phyloP scores from a whole-genome alignment of 2,113 vertebrate genomes.

The Glaucomys volans region DNA sequence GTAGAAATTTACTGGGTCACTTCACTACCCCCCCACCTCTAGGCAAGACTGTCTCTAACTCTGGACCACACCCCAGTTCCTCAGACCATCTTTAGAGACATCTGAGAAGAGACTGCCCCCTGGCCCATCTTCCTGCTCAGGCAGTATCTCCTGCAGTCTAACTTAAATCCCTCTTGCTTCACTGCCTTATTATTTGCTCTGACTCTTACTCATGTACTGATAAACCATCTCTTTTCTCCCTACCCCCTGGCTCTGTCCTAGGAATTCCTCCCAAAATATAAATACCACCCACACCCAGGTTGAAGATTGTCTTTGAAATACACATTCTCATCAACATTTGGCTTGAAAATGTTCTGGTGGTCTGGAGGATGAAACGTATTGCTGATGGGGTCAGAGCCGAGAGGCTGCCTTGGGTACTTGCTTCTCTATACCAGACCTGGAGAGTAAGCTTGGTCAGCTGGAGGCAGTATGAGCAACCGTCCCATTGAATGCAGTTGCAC shows the following conservation, averaged over 20 bases:
- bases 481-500: neutral
- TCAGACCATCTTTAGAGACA: neutral
- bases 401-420: no score
- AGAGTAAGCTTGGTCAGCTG: no score
- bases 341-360: neutral
- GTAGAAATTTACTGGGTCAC: neutral
- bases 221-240: neutral
- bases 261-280: neutral
- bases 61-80: neutral
- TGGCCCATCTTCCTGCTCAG: neutral
- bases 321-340: neutral
- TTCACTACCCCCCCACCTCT: neutral
- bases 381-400: neutral
- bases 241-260: neutral
- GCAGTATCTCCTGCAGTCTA: neutral
- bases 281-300: neutral
- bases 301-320: neutral
- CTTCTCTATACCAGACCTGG: fast-evolving
- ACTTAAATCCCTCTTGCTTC: neutral
- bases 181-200: neutral
- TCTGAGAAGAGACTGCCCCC: neutral
- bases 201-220: neutral
- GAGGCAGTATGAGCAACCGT: neutral
- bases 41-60: neutral
- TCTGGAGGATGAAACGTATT: no score